Conservation (phyloP, 2,888 invertebrate species). For the Sminthurides aquaticus region DNA sequence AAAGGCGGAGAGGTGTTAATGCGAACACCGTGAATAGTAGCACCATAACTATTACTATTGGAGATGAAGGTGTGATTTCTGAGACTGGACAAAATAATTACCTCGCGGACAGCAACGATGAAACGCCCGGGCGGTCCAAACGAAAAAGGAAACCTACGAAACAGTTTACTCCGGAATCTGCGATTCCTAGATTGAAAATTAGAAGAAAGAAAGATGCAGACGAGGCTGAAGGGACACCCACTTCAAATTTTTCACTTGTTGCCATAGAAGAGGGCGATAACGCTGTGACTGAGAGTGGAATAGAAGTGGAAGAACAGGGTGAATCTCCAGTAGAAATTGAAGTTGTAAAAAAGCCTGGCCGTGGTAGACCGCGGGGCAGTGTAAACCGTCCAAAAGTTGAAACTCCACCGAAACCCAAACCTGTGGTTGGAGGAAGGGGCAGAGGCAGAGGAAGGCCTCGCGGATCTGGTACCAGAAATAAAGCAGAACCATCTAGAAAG, state of each 20-base stretch:
- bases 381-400: constrained; percentile 14
- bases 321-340: constrained; percentile 5
- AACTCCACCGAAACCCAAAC: constrained; percentile 7
- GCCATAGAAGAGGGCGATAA: constrained; percentile 8
- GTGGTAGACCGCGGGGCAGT: constrained; percentile 20
- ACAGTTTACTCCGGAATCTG: constrained; percentile 27
- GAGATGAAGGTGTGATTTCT: constrained; percentile 21
- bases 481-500: constrained; percentile 15
- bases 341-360: constrained; percentile 6
- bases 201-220: constrained; percentile 19
- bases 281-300: not conserved
- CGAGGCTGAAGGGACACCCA: constrained; percentile 5
- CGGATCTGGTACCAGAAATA: constrained; percentile 34
- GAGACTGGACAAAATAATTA: constrained; percentile 3
- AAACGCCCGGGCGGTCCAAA: constrained; percentile 16
- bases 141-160: constrained; percentile 33
- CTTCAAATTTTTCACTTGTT: constrained; percentile 19
- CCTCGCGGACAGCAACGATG: not conserved
- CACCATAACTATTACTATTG: constrained; percentile 19
- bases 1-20: not conserved
- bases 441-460: constrained; percentile 35
- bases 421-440: constrained; percentile 27
- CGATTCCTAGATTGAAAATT: constrained; percentile 24
- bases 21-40: not conserved
- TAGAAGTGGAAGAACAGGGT: constrained; percentile 7